Evolutionary conservation across 2,797 vertebrate species (phyloP).

Genomic region (Rhinella marina): DNA sequence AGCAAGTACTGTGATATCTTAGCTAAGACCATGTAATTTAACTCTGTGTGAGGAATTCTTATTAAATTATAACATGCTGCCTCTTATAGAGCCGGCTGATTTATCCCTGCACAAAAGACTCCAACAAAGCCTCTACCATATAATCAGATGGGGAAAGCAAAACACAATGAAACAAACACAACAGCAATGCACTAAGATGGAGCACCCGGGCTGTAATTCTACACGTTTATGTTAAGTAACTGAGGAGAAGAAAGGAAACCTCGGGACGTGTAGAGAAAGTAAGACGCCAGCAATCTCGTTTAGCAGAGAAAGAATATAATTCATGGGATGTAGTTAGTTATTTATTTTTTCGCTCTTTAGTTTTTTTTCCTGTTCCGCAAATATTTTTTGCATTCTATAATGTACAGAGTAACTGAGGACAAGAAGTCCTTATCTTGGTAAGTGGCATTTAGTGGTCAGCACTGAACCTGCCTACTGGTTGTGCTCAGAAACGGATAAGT

Average conservation of each 20-base stretch:
- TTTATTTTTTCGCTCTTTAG: neutral
- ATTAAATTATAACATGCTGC: conserved; percentile 60
- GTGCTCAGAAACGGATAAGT: neutral
- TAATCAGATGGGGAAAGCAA: conserved; percentile 51
- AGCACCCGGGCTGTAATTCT: conserved; percentile 27
- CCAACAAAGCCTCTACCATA: conserved; percentile 48
- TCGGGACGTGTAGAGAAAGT: neutral
- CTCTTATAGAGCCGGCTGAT: conserved; percentile 49
- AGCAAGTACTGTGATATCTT: conserved; percentile 48
- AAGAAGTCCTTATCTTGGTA: neutral
- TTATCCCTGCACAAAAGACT: conserved; percentile 58
- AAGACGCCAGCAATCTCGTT: neutral
- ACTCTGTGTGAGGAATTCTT: conserved; percentile 57
- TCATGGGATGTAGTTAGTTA: neutral
- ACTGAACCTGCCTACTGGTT: neutral
- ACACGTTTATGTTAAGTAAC: conserved; percentile 52
- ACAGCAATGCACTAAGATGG: conserved; percentile 40
- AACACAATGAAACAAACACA: conserved; percentile 48
- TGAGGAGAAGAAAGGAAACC: neutral
- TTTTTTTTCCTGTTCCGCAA: neutral
- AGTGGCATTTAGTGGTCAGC: neutral
- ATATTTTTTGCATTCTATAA: neutral
- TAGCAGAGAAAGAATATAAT: neutral
- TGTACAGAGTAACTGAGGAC: no score
- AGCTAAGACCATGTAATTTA: conserved; percentile 59